phyloP scores from a whole-genome alignment of 2,113 vertebrate genomes.

The Acanthisitta chloris region DNA sequence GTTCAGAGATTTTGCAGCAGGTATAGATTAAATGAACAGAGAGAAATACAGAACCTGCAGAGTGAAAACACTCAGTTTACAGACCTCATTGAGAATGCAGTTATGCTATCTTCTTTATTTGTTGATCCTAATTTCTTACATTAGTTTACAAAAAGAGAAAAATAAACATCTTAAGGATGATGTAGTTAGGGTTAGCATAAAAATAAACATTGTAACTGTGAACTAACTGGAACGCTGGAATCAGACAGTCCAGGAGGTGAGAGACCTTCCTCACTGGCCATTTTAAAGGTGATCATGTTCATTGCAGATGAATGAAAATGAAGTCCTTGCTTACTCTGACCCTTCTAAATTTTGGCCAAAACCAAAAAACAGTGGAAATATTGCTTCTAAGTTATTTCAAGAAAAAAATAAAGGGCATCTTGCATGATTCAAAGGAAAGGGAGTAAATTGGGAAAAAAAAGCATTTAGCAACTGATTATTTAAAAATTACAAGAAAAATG shows the following conservation, averaged over 20 bases:
- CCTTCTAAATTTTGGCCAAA: background rate
- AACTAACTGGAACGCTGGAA: background rate
- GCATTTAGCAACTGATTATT: background rate
- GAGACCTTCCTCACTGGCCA: background rate
- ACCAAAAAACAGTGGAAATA: background rate
- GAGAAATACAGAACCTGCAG: background rate
- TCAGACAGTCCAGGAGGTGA: background rate
- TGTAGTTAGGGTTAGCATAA: background rate
- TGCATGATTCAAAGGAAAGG: background rate
- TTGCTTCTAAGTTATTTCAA: background rate
- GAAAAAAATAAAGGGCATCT: background rate
- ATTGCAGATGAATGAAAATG: background rate
- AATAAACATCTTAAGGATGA: background rate
- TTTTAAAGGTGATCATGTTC: background rate
- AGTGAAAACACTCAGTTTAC: background rate
- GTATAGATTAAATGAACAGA: background rate
- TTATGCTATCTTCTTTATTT: background rate
- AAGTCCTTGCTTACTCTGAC: background rate
- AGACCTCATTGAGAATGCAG: background rate
- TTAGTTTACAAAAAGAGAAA: background rate
- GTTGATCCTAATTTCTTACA: background rate
- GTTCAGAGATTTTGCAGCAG: background rate
- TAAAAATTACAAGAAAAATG: background rate
- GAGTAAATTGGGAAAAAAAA: background rate
- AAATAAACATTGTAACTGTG: background rate